Evolutionary conservation across 2,113 vertebrate species (phyloP), one percentile per base, ranked within the genome.

Genomic region (Pampusana beccarii): DNA sequence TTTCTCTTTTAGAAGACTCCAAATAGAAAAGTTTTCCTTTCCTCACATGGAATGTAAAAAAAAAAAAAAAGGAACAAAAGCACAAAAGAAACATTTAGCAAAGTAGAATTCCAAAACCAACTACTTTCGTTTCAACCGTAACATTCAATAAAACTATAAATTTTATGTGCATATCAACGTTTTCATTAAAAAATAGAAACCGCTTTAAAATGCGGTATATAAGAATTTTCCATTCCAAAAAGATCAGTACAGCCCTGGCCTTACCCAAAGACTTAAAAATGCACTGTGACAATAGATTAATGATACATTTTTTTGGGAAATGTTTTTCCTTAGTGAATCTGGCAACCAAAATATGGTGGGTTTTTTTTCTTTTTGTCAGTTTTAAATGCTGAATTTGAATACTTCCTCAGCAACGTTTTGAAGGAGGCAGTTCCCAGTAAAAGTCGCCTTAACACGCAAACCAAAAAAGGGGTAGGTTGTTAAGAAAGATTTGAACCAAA

Each of bases 331-430:
- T 33, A 77, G 36, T 86, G 46, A 58, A 57, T 92, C 23, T 78
- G 75, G 51, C 83, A 95, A 54, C 51, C 31, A 73, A 77, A 94
- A 88, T 46, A 51, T 58, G 58, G 5, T 29, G 3, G 19, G n/a
- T n/a, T 9, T 4, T 38, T 88, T 74, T 61, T 44, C 26, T 80
- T 80, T 75, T 60, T 58, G n/a, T 80, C 66, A 31, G 20, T 88
- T 93, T 79, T 61, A 95, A 93, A 16, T 58, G 50, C n/a, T 80
- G 71, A 40, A 79, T 93, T 85, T 71, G 23, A 71, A n/a, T 92
- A 66, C 21, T 92, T 83, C 25, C 72, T 90, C 58, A 65, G 74
- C 42, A 88, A 25, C 56, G 21, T 78, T 86, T 86, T 81, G 60
- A 84, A 84, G 23, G 23, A 78, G 34, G 16, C 51, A 40, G 29